phyloP scores from a whole-genome alignment of 2,888 invertebrate genomes.

The Gari tellinella region DNA sequence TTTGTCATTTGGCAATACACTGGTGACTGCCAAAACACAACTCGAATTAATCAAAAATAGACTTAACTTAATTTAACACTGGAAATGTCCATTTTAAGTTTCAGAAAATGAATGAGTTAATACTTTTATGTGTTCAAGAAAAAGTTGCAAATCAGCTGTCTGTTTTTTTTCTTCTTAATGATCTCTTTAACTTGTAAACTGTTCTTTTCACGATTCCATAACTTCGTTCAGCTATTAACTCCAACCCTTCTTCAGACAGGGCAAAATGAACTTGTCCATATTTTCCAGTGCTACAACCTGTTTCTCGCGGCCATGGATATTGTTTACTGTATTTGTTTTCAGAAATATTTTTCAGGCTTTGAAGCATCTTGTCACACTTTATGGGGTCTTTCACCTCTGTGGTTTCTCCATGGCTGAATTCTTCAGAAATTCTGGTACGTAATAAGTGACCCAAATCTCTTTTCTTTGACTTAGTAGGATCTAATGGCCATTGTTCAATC shows the following conservation, averaged over 20 bases:
- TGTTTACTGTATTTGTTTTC: conserved; percentile 33
- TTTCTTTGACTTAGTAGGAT: conserved; percentile 31
- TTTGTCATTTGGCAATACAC: too few relatives aligned
- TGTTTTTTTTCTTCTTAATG: too few relatives aligned
- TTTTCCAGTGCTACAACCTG: conserved; percentile 9
- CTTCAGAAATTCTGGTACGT: conserved; percentile 18
- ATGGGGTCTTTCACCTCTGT: conserved; percentile 24
- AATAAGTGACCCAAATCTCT: conserved; percentile 38
- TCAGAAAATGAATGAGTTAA: too few relatives aligned
- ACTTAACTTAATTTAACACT: too few relatives aligned
- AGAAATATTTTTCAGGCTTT: conserved; percentile 30
- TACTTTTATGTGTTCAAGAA: too few relatives aligned
- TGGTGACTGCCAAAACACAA: too few relatives aligned
- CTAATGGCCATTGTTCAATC: conserved; percentile 44
- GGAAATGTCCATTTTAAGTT: too few relatives aligned
- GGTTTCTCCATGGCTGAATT: conserved; percentile 38
- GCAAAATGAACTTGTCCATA: conserved; percentile 6
- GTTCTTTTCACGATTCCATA: too few relatives aligned
- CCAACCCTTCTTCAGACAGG: conserved; percentile 25
- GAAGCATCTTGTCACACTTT: conserved; percentile 50
- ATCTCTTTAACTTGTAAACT: too few relatives aligned
- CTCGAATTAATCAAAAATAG: too few relatives aligned
- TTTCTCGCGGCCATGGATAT: conserved; percentile 3
- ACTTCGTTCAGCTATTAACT: background rate
- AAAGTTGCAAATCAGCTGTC: too few relatives aligned